Percentiles rank a stretch among this genome's conserved stretches.
These are phyloP conservation scores for Paramormyrops hopkinsi DNA, from an alignment of 2,797 vertebrate species.

Conservation along the genomic window DNA sequence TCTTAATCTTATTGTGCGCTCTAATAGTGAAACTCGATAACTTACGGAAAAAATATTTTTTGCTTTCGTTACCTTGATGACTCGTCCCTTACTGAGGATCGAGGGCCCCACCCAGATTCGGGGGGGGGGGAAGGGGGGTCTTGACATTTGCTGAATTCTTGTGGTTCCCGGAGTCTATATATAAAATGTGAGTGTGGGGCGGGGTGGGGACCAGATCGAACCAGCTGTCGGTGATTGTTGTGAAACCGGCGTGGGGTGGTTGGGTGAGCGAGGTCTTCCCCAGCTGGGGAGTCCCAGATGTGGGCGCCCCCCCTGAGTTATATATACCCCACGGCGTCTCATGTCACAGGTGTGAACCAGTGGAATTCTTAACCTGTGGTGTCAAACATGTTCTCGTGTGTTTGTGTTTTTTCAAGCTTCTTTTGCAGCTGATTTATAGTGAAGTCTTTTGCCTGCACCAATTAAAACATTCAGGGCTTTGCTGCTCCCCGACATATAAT, in stretches of 20 bases:
- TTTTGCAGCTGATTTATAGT: neutral
- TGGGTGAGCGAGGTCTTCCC: slow-evolving; percentile 21
- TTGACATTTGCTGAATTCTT: slow-evolving; percentile 6
- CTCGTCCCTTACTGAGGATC: neutral
- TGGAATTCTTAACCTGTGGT: neutral
- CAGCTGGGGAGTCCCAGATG: slow-evolving; percentile 22
- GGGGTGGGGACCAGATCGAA: neutral
- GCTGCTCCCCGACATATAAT: neutral
- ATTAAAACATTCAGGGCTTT: neutral
- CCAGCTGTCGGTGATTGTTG: neutral
- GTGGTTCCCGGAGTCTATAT: slow-evolving; percentile 14
- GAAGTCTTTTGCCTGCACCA: neutral
- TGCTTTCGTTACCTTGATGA: neutral
- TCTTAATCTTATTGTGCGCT: neutral
- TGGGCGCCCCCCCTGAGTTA: slow-evolving; percentile 29
- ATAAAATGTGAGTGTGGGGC: neutral
- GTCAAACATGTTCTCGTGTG: too few relatives aligned
- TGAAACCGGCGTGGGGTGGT: neutral
- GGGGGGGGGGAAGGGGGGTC: neutral
- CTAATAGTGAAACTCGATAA: neutral
- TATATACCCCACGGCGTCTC: slow-evolving; percentile 32
- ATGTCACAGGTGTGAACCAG: slow-evolving; percentile 33
- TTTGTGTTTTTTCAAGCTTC: neutral
- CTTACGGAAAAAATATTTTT: neutral
- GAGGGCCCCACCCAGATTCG: neutral